Evolutionary conservation across 2,888 invertebrate genomes (phyloP), one percentile per base, ranked within the genome.

Genomic region (Cecidostiba fungosa): DNA sequence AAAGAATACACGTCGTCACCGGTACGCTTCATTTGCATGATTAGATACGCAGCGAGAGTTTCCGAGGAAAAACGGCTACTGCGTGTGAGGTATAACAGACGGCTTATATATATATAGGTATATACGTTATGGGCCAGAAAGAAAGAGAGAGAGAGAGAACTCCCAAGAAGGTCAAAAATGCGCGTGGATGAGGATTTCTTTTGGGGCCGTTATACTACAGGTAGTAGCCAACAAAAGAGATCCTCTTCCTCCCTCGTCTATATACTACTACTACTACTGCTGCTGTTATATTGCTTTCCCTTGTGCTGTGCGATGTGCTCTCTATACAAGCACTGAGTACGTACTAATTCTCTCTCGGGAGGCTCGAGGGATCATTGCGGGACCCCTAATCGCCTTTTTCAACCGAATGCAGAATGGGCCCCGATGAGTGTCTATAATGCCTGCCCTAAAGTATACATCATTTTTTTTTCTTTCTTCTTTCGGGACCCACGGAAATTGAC

Each of bases 111-210:
- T n/a, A n/a, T n/a, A n/a, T n/a, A n/a, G n/a, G n/a, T n/a, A n/a
- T n/a, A n/a, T n/a, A n/a, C n/a, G n/a, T n/a, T n/a, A 5, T 6
- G 3, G 6, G 54, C 8, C n/a, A n/a, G 54, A n/a, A 6, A n/a
- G n/a, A 59, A 0, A 23, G 54, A 59, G 23, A 23, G 8, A 59
- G n/a, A 23, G 54, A n/a, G n/a, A 59, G 54, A 59, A 59, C 54
- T 59, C 54, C 54, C 54, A 59, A 59, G 54, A 59, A 59, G 54
- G 54, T 59, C 54, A 59, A 59, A 59, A 59, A 59, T 59, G 54
- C 2, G 54, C 54, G n/a, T 54, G 54, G 54, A 54, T n/a, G n/a
- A n/a, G 54, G 54, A 54, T 54, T 54, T 54, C 54, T 54, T 54
- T 59, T 6, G n/a, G 23, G n/a, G 54, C 54, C 54, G 54, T 59